phyloP scores from a whole-genome alignment of 23 tunicate genomes.

The Ciona savignyi region DNA sequence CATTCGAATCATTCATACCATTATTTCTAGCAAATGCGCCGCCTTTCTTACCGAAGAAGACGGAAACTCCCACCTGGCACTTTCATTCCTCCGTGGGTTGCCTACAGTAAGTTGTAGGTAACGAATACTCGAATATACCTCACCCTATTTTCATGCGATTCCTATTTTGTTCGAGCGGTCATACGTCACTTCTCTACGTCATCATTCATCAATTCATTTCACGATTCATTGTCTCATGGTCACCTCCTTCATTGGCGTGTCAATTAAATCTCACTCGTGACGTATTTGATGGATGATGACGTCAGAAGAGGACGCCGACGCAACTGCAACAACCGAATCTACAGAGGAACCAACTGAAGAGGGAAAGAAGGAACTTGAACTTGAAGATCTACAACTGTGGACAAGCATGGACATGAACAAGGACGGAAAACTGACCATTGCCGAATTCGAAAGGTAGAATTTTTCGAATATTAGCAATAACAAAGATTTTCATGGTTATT shows the following conservation, averaged over 20 bases:
- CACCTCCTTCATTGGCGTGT: neutral
- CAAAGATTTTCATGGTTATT: too few relatives aligned
- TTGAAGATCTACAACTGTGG: constrained; percentile 80
- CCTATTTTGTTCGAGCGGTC: too few relatives aligned
- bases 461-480: too few relatives aligned
- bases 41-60: neutral
- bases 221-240: neutral
- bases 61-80: neutral
- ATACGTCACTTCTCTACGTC: neutral
- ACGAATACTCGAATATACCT: neutral
- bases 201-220: neutral
- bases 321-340: constrained; percentile 5
- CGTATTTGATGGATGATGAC: neutral
- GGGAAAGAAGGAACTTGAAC: constrained; percentile 44
- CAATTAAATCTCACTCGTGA: neutral
- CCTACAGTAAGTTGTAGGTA: constrained; percentile 33
- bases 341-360: constrained; percentile 68
- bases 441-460: too few relatives aligned
- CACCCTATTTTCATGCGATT: too few relatives aligned
- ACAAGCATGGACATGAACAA: constrained; percentile 74
- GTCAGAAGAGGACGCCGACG: constrained; percentile 21
- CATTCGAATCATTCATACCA: neutral
- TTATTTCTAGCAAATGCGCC: neutral
- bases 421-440: constrained; percentile 88
- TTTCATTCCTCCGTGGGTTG: constrained; percentile 54